Conservation (phyloP, 2,113 vertebrate species). For the Progne subis region DNA sequence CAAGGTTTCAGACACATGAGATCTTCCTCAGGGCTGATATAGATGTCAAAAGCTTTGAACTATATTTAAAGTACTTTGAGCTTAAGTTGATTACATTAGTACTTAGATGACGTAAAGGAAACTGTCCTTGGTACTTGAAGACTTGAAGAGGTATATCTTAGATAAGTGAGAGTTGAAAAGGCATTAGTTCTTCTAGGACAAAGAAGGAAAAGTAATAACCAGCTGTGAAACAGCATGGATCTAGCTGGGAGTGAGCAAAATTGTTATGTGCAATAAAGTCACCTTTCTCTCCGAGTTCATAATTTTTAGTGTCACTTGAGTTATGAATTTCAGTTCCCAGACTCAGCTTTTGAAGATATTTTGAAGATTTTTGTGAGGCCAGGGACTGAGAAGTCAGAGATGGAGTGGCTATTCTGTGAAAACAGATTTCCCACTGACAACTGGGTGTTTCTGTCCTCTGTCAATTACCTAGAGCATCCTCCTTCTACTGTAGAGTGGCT, state of each 20-base stretch:
- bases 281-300: background rate
- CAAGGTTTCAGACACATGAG: background rate
- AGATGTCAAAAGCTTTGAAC: background rate
- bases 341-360: background rate
- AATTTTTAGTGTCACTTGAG: background rate
- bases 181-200: background rate
- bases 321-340: background rate
- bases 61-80: background rate
- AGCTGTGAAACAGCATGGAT: background rate
- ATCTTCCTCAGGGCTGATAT: background rate
- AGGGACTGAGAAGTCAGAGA: background rate
- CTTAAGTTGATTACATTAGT: background rate
- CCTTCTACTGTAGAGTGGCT: rapidly evolving
- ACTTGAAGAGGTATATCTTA: background rate
- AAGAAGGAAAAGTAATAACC: background rate
- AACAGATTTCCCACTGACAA: background rate
- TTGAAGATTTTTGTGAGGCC: background rate
- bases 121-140: background rate
- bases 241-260: background rate
- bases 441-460: background rate
- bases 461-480: background rate
- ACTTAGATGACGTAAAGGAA: background rate
- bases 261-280: background rate
- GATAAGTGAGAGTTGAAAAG: background rate
- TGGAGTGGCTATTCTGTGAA: background rate